These are phyloP conservation scores for Drusus annulatus DNA, from an alignment of 1,140 invertebrate species.

Conservation along the genomic window DNA sequence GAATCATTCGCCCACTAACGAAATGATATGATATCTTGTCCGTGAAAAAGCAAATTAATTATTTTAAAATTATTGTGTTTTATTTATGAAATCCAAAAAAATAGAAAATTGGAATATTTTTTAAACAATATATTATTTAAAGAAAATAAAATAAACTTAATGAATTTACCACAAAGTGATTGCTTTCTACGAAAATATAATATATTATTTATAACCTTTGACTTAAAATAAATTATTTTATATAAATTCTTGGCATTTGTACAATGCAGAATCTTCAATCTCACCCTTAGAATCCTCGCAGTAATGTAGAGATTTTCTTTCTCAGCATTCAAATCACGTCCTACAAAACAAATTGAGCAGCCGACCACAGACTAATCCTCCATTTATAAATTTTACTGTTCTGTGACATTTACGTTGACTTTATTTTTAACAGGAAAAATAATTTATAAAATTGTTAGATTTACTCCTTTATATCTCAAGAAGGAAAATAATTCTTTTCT, in stretches of 20 bases:
- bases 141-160: too few relatives aligned
- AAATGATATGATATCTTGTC: too few relatives aligned
- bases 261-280: slow-evolving; percentile 9
- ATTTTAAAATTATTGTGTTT: too few relatives aligned
- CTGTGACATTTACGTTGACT: slow-evolving; percentile 6
- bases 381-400: background rate
- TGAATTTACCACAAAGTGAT: too few relatives aligned
- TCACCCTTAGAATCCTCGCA: background rate
- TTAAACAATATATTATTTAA: too few relatives aligned
- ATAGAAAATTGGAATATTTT: too few relatives aligned
- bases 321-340: slow-evolving; percentile 37
- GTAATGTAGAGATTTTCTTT: slow-evolving; percentile 23
- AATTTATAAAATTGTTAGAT: background rate
- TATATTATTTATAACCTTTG: background rate
- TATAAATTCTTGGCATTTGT: background rate
- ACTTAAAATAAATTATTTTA: background rate
- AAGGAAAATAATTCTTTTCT: too few relatives aligned
- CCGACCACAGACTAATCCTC: background rate
- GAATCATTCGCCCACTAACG: too few relatives aligned
- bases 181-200: too few relatives aligned
- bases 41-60: too few relatives aligned
- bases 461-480: too few relatives aligned
- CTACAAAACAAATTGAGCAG: slow-evolving; percentile 39
- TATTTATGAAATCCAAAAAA: too few relatives aligned
- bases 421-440: background rate